These are phyloP conservation scores for Prochilodus magdalenae DNA, from an alignment of 2,113 vertebrate genomes.

Conservation along the genomic window DNA sequence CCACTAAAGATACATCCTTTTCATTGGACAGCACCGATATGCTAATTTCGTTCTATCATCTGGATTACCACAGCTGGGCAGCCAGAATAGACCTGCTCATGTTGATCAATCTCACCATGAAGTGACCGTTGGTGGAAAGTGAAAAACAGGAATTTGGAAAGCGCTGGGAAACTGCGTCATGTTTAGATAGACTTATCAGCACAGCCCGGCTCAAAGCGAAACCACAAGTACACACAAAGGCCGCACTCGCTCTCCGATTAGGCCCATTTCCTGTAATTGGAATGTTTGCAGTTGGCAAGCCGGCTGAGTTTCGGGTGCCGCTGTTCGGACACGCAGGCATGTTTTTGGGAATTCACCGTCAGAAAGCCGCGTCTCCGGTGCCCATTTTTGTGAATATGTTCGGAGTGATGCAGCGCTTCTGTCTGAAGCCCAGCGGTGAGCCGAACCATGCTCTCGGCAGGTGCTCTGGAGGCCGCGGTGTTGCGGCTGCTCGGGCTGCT, in stretches of 20 bases:
- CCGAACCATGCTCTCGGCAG: neutral
- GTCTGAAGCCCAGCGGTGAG: neutral
- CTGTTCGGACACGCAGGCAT: neutral
- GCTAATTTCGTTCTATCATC: too few relatives aligned
- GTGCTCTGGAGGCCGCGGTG: neutral
- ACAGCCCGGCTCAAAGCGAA: neutral
- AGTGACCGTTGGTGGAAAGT: too few relatives aligned
- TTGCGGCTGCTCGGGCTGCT: neutral
- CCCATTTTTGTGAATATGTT: neutral
- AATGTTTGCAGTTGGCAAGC: neutral
- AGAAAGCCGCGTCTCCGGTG: too few relatives aligned
- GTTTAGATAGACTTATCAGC: neutral
- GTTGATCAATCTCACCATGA: too few relatives aligned
- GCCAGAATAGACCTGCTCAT: too few relatives aligned
- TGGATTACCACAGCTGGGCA: too few relatives aligned
- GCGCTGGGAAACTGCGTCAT: neutral
- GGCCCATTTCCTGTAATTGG: neutral
- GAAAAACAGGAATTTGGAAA: too few relatives aligned
- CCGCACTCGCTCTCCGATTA: neutral
- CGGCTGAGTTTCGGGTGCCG: neutral
- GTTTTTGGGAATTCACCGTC: neutral
- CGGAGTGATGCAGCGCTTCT: neutral
- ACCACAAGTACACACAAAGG: neutral
- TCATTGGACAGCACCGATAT: too few relatives aligned
- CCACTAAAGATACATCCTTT: too few relatives aligned